Base-by-base conservation (phyloP, 1,140 invertebrate species). In the Drosophila nigromelanica region DNA sequence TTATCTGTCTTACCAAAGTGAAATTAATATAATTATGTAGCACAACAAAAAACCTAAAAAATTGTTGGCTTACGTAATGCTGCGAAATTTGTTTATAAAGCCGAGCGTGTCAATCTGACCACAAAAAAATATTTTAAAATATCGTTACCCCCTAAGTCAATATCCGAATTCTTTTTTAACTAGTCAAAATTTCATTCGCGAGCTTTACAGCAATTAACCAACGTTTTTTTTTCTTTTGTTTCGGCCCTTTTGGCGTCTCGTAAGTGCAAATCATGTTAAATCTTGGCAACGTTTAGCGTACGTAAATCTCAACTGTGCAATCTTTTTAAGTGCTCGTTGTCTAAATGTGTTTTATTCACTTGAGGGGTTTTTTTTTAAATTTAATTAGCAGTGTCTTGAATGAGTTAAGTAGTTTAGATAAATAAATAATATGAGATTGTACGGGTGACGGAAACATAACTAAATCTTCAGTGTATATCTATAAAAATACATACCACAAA, bases 1-100 rank as follows among this genome's bases (percentile, higher is more conserved):
- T 35, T 45, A 39, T 69, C 14, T 59, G 18, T 39, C 35, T 75
- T 73, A 59, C 55, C 60, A 71, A 72, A 85, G 55, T 67, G 81
- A 72, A 72, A 72, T 66, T 67, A 72, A 59, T 67, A 72, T 72
- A 72, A 72, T 72, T 72, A 72, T 72, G 54, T 67, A 39, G 62
- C 54, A 58, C 62, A 59, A 18, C 61, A 40, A 51, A 37, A 47
- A 18, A 14, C 43, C 35, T 24, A 50, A 64, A 56, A 42, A 51
- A 66, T 14, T 67, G 27, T 60, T 39, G 11, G 54, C 54, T 72
- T 72, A 72, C 67, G 69, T 59, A 72, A 72, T 37, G 37, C 52
- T 39, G 54, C 48, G 47, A 67, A 72, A 72, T 72, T 67, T 72
- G 62, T 59, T 67, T 72, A 67, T 72, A 66, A 58, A 37, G 18